Conservation (phyloP, 2,113 vertebrate genomes). For the Pelusios castaneus region DNA sequence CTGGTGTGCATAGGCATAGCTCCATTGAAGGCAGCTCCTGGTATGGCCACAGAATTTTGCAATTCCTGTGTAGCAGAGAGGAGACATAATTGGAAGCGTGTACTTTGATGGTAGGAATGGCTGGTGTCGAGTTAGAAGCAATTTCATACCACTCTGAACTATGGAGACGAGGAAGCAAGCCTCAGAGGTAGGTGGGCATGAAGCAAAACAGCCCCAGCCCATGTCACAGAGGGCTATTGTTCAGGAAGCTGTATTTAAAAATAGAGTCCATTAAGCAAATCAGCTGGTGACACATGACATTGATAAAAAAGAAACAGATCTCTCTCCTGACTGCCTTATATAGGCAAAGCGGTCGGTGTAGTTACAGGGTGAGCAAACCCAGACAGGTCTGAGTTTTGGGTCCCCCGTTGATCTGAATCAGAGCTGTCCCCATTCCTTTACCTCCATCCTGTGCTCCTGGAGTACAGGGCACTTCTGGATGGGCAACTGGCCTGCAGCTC, state of each 20-base stretch:
- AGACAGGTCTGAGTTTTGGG: background rate
- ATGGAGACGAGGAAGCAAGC: background rate
- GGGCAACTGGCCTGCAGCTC: background rate
- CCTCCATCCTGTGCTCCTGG: background rate
- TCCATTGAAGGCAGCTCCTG: background rate
- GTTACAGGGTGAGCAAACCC: background rate
- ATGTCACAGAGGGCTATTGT: background rate
- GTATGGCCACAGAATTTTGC: conserved; percentile 15
- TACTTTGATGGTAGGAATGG: conserved; percentile 14
- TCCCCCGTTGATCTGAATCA: rapidly evolving
- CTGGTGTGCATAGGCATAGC: background rate
- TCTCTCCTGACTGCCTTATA: background rate
- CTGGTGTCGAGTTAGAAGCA: background rate
- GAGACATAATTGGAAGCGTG: conserved; percentile 19
- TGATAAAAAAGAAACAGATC: background rate
- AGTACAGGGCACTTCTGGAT: no score
- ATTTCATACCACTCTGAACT: conserved; percentile 6
- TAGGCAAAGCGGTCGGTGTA: background rate
- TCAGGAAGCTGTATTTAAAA: background rate
- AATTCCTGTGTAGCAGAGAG: background rate
- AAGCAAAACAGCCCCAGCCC: background rate
- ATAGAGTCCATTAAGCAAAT: background rate
- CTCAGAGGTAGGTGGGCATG: background rate
- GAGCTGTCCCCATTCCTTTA: background rate
- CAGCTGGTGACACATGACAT: rapidly evolving